Percentiles rank a stretch among this genome's conserved stretches.
These are phyloP conservation scores for Brienomyrus longianalis DNA, from an alignment of 2,113 vertebrate genomes.

Conservation along the genomic window DNA sequence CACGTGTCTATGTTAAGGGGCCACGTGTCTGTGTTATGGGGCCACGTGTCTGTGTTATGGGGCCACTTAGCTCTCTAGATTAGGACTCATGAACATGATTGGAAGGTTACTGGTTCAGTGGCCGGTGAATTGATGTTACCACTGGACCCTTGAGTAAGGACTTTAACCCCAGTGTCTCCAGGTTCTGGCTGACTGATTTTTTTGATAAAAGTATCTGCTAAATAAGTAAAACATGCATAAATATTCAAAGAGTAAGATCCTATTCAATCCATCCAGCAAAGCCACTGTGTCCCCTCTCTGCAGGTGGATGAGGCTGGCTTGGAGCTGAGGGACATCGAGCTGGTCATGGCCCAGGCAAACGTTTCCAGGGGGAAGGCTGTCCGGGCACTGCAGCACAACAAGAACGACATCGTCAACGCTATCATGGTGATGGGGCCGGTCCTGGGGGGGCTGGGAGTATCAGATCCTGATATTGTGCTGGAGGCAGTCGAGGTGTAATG, in stretches of 20 bases:
- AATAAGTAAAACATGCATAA: not conserved
- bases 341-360: conserved; percentile 96
- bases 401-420: conserved; percentile 96
- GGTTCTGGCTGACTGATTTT: not conserved
- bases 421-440: conserved; percentile 80
- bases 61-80: too few relatives aligned
- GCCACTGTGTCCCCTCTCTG: not conserved
- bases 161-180: not conserved
- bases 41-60: too few relatives aligned
- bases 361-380: conserved; percentile 88
- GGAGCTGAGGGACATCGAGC: conserved; percentile 86
- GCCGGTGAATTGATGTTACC: not conserved
- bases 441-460: not conserved
- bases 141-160: not conserved
- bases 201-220: not conserved
- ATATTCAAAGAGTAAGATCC: not conserved
- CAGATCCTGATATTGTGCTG: conserved; percentile 15
- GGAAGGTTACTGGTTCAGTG: too few relatives aligned
- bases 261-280: not conserved
- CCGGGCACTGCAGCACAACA: conserved; percentile 86
- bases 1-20: too few relatives aligned
- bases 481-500: not conserved
- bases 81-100: too few relatives aligned
- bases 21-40: too few relatives aligned
- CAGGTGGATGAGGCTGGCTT: conserved; percentile 85